Conservation (phyloP, 1,140 invertebrate species). For the Araneus ventricosus region DNA sequence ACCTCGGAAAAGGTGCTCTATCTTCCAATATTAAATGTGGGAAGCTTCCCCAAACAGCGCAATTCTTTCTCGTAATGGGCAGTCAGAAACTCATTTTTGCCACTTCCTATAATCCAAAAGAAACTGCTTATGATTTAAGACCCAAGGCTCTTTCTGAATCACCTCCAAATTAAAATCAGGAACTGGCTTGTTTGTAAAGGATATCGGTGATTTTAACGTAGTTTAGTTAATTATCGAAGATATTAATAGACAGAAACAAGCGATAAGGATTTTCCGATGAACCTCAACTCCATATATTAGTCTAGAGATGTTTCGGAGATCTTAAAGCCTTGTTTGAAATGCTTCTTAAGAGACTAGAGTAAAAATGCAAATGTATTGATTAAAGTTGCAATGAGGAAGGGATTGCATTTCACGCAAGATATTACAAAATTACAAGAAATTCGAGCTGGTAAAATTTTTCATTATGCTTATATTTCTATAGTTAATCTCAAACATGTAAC, state of each 20-base stretch:
- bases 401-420: too few species aligned
- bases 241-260: conserved; percentile 24
- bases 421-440: too few species aligned
- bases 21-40: not conserved
- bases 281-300: not conserved
- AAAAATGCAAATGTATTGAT: too few species aligned
- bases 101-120: conserved; percentile 55
- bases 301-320: not conserved
- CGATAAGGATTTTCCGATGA: conserved; percentile 20
- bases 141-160: conserved; percentile 38
- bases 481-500: too few species aligned
- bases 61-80: conserved; percentile 37
- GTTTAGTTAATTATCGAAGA: conserved; percentile 46
- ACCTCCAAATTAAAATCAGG: conserved; percentile 39
- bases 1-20: not conserved
- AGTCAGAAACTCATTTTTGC: conserved; percentile 27
- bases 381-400: too few species aligned
- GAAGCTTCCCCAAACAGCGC: conserved; percentile 19
- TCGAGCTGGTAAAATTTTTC: too few species aligned
- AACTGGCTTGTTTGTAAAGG: not conserved
- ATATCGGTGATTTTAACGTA: conserved; percentile 15
- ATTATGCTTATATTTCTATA: too few species aligned
- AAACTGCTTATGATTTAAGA: conserved; percentile 62
- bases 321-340: not conserved
- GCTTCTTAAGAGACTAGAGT: too few species aligned